phyloP scores from a whole-genome alignment of 2,797 vertebrate species.

The Setipinna tenuifilis region DNA sequence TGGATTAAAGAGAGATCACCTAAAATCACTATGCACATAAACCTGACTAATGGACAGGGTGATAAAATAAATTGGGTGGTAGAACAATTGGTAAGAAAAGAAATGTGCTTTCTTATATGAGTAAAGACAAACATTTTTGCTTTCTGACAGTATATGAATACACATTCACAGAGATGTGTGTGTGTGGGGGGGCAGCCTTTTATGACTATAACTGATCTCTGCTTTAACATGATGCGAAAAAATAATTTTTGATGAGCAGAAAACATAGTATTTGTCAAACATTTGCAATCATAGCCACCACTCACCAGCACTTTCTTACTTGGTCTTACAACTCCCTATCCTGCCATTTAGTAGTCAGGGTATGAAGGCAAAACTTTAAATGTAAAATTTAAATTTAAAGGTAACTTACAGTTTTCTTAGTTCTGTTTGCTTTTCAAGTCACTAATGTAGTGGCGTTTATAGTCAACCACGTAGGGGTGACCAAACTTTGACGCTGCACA shows the following conservation, averaged over 20 bases:
- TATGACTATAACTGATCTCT: constrained; percentile 30
- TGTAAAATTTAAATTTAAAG: not conserved
- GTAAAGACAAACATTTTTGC: too few relatives aligned
- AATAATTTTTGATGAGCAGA: constrained; percentile 58
- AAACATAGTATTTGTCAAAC: constrained; percentile 67
- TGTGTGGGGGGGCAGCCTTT: too few relatives aligned
- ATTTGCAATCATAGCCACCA: constrained; percentile 59
- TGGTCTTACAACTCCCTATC: not conserved
- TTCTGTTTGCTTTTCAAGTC: not conserved
- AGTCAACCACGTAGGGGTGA: not conserved
- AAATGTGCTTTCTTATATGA: not conserved
- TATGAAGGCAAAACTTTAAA: not conserved
- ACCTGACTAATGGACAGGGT: not conserved
- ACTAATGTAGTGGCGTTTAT: not conserved
- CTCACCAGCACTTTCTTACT: not conserved
- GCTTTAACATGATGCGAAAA: constrained; percentile 62
- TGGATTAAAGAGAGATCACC: not conserved
- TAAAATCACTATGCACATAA: not conserved
- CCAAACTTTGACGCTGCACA: not conserved
- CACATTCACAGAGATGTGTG: too few relatives aligned
- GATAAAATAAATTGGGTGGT: not conserved
- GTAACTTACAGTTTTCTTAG: not conserved
- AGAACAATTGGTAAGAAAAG: not conserved
- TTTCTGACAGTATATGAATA: too few relatives aligned
- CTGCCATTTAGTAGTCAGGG: not conserved